A percentile compares a stretch with the other conserved stretches of the same genome.
Conservation (phyloP, 2,113 vertebrate species). For the Rhagologus leucostigma region DNA sequence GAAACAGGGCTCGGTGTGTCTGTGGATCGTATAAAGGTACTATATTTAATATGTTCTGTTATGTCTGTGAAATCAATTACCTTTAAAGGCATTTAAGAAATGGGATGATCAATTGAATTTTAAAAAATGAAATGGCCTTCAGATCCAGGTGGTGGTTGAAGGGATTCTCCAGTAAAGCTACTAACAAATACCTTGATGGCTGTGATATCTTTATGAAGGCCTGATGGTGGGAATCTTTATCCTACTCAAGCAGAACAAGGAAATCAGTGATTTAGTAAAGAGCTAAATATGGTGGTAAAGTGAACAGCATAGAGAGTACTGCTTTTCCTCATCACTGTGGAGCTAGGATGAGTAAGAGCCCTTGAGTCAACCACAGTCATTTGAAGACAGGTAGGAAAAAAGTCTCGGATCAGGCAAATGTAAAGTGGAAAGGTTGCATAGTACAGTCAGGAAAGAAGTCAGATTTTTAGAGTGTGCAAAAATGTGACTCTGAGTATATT, state of each 20-base stretch:
- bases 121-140: background rate
- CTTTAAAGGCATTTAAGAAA: background rate
- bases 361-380: background rate
- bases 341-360: background rate
- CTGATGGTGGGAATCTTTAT: background rate
- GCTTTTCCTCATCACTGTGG: background rate
- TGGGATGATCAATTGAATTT: background rate
- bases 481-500: background rate
- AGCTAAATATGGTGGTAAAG: background rate
- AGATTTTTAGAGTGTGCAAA: background rate
- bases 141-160: background rate
- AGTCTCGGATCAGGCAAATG: background rate
- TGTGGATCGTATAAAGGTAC: conserved; percentile 78
- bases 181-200: background rate
- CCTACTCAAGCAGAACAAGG: background rate
- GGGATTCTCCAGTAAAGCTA: background rate
- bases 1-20: conserved; percentile 78
- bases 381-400: background rate
- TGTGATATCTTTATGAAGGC: background rate
- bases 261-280: background rate
- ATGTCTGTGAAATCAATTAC: background rate
- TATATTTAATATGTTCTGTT: background rate
- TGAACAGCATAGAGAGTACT: background rate
- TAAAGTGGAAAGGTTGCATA: background rate
- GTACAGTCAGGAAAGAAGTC: background rate